phyloP scores from a whole-genome alignment of 2,113 vertebrate genomes.

The Pangasianodon hypophthalmus region DNA sequence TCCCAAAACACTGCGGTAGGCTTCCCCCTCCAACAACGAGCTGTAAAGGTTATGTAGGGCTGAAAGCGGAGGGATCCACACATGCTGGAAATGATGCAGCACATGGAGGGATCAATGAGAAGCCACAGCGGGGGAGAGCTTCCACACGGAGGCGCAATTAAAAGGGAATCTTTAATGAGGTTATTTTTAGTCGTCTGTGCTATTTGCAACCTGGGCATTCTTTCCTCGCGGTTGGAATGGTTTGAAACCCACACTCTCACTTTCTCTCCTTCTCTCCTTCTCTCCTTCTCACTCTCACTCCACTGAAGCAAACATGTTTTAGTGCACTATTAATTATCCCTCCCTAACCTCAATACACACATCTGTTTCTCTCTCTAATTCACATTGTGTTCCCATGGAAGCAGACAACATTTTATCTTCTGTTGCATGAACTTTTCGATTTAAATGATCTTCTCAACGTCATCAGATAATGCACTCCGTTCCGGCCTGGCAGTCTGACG shows the following conservation, averaged over 20 bases:
- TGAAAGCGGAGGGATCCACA: constrained; percentile 13
- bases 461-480: not conserved
- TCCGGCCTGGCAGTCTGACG: not conserved
- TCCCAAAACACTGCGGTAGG: constrained; percentile 1
- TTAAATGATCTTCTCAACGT: constrained; percentile 1
- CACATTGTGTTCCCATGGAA: constrained; percentile 17
- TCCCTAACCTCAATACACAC: not conserved
- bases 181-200: constrained; percentile 71
- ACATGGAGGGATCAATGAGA: constrained; percentile 66
- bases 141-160: constrained; percentile 64
- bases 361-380: not conserved
- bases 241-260: constrained; percentile 3
- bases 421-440: not conserved
- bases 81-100: constrained; percentile 52
- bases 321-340: constrained; percentile 21
- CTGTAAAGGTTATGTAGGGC: constrained; percentile 26
- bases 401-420: constrained; percentile 37
- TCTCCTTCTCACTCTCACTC: not conserved
- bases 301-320: not conserved
- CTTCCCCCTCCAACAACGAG: constrained; percentile 26
- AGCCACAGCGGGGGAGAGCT: constrained; percentile 50
- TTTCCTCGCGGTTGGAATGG: constrained; percentile 31
- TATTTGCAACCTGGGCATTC: constrained; percentile 71
- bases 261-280: not conserved
- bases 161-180: constrained; percentile 73